Base-by-base conservation (phyloP, 2,113 vertebrate genomes). In the Sphaerodactylus townsendi region DNA sequence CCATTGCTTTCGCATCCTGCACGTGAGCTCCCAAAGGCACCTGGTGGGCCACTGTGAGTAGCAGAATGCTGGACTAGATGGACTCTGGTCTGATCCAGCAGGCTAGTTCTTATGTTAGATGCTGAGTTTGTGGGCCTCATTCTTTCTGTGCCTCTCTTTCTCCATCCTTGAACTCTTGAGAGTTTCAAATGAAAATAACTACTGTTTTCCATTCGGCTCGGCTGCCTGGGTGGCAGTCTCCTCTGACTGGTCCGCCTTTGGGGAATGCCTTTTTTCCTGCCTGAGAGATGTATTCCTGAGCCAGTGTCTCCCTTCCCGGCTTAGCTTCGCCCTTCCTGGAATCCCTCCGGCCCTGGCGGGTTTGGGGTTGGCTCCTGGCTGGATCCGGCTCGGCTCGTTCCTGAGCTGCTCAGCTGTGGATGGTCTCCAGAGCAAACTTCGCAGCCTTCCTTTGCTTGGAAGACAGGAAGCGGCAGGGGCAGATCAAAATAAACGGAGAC, bases 391-490 rank as follows among this genome's bases (percentile, higher is more conserved):
- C 66, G 33, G 82, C 28, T 0, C n/a, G 39, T 77, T 84, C 28
- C 70, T 70, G 84, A 69, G 65, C 88, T 77, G 76, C 84, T 56
- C 19, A n/a, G 39, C 83, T 33, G 48, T 84, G 82, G 76, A 13
- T 53, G 44, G 64, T 64, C 30, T 69, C 65, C 77, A 87, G 10
- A 28, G 65, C 50, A 56, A 83, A 56, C 85, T 86, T 62, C 23
- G 41, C 81, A n/a, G 62, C 39, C 50, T 87, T 46, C 35, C 39
- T 39, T 25, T 64, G 83, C 82, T 77, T 66, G 56, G 70, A 73
- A 76, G 84, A 85, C 85, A 88, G 91, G 85, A 91, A 91, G 72
- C 21, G 1, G 13, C 11, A 3, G 8, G 0, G 9, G 74, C 68
- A 66, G 76, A 80, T 91, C 62, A 80, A 76, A 89, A 87, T 79